Evolutionary conservation across 2,888 invertebrate genomes (phyloP).

Genomic region (Epistrophe grossulariae): DNA sequence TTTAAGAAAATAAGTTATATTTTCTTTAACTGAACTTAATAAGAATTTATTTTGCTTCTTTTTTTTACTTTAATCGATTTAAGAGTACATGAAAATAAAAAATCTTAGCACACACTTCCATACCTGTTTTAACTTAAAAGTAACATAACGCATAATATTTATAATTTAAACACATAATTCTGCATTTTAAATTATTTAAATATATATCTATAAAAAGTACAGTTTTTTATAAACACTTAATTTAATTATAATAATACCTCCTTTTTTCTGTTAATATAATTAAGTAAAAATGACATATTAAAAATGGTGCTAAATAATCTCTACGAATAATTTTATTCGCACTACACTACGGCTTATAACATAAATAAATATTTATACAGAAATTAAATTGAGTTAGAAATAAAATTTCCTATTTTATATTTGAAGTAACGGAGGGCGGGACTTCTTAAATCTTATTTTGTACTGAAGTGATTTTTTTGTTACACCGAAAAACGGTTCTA

Average conservation of each 20-base stretch:
- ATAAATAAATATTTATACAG: not conserved
- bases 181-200: not conserved
- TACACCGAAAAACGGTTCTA: not conserved
- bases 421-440: constrained; percentile 24
- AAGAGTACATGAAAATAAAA: not conserved
- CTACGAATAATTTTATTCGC: not conserved
- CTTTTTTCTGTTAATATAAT: not conserved
- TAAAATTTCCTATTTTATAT: constrained; percentile 16
- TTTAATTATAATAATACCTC: not conserved
- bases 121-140: not conserved
- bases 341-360: not conserved
- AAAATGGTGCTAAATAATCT: not conserved
- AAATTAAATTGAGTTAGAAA: not conserved
- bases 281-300: not conserved
- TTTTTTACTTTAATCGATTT: no score
- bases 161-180: not conserved
- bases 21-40: no score
- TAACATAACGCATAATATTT: not conserved
- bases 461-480: constrained; percentile 47
- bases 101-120: not conserved
- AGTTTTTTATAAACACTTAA: not conserved
- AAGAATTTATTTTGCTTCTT: no score
- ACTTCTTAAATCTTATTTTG: constrained; percentile 62
- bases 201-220: not conserved
- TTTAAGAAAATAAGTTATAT: not conserved